Evolutionary conservation across 2,113 vertebrate genomes (phyloP).

Genomic region (Clarias batrachus): DNA sequence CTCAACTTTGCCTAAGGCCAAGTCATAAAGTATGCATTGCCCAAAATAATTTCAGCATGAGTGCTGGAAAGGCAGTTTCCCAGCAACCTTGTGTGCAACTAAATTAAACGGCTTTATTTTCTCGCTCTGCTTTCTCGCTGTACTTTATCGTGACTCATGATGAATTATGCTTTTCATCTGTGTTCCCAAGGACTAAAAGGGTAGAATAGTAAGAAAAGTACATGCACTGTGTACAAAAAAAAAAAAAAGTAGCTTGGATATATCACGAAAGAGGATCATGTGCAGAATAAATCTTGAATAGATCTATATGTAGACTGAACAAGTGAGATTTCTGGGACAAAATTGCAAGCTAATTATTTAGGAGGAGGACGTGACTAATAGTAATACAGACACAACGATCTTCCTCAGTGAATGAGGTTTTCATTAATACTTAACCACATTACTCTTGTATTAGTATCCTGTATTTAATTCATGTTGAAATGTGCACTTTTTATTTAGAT

Average conservation of each 20-base stretch:
- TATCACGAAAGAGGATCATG: not conserved
- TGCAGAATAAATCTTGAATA: not conserved
- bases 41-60: constrained; percentile 34
- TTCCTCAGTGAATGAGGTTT: not conserved
- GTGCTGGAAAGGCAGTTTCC: constrained; percentile 30
- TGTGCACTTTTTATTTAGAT: not conserved
- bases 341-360: not conserved
- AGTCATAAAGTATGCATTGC: constrained; percentile 41
- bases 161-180: constrained; percentile 28
- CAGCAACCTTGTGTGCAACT: constrained; percentile 28
- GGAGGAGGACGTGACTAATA: not conserved
- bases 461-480: not conserved
- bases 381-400: not conserved
- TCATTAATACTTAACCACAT: not conserved
- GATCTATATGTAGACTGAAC: not conserved
- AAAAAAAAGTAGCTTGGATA: no score
- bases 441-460: not conserved
- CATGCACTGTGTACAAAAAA: not conserved
- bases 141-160: constrained; percentile 17
- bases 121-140: not conserved
- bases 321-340: not conserved
- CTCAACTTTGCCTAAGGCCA: constrained; percentile 30
- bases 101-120: constrained; percentile 41
- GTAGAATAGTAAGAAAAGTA: not conserved
- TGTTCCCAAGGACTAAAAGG: not conserved